These are phyloP conservation scores for roundworm (Caenorhabditis elegans) DNA, from an alignment of 1,140 invertebrate genomes.

Conservation along the genomic window DNA sequence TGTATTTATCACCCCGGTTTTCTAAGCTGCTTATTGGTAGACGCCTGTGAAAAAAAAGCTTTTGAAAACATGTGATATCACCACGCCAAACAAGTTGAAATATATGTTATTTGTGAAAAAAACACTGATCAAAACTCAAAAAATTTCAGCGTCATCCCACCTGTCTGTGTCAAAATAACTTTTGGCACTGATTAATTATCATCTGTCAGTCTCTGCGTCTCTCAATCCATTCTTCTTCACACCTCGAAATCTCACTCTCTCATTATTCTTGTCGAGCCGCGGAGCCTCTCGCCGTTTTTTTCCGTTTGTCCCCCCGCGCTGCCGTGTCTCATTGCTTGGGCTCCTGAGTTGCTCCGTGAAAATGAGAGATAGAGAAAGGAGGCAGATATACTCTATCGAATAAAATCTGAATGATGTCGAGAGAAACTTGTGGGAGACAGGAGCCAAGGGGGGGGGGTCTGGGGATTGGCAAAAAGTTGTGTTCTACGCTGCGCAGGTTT, in stretches of 20 bases:
- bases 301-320: neutral
- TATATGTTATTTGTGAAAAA: too few species aligned
- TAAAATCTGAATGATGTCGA: conserved; percentile 20
- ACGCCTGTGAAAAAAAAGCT: too few species aligned
- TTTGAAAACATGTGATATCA: too few species aligned
- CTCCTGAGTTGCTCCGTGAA: too few species aligned
- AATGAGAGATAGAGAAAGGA: neutral
- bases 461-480: neutral
- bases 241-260: neutral
- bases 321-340: too few species aligned
- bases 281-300: neutral
- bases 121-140: too few species aligned
- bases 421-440: neutral
- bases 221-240: neutral
- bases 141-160: too few species aligned
- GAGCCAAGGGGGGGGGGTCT: neutral
- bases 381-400: conserved; percentile 23
- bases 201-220: neutral
- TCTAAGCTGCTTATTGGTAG: too few species aligned
- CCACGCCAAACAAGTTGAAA: too few species aligned
- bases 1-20: too few species aligned
- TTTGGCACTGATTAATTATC: neutral
- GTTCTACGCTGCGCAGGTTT: neutral
- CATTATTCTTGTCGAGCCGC: neutral
- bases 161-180: too few species aligned